Percentiles rank a stretch among this genome's conserved stretches.
These are phyloP conservation scores for Mobula birostris DNA, from an alignment of 2,113 vertebrate species.

Conservation along the genomic window DNA sequence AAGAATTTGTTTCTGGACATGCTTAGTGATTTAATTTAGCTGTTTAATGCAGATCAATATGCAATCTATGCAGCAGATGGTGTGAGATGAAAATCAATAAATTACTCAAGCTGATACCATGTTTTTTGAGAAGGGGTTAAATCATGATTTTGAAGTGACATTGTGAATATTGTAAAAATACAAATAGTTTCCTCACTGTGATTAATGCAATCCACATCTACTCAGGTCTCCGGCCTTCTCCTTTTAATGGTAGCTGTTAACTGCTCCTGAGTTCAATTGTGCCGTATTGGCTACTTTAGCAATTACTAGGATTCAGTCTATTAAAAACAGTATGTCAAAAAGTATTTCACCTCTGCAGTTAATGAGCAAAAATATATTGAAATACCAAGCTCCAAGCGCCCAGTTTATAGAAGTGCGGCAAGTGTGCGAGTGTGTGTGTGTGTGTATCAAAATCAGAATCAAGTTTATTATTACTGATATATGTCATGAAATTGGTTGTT, in stretches of 20 bases:
- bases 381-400: neutral
- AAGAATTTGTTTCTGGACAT: slow-evolving; percentile 1
- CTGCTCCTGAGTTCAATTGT: neutral
- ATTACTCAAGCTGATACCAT: neutral
- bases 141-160: slow-evolving; percentile 4
- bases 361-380: neutral
- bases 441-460: neutral
- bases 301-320: neutral
- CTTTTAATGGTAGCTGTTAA: neutral
- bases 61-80: slow-evolving; percentile 1
- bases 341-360: neutral
- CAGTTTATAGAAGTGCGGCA: neutral
- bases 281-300: neutral
- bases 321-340: neutral
- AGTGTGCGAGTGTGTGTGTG: neutral
- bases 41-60: slow-evolving; percentile 22
- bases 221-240: neutral
- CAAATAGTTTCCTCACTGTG: neutral
- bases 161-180: neutral
- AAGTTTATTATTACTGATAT: too few relatives aligned
- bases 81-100: slow-evolving; percentile 8
- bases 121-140: slow-evolving; percentile 11
- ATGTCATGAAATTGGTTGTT: too few relatives aligned
- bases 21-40: slow-evolving; percentile 8
- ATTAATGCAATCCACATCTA: neutral